These are phyloP conservation scores for Polyploca ridens DNA, from an alignment of 2,888 invertebrate species.

Conservation along the genomic window DNA sequence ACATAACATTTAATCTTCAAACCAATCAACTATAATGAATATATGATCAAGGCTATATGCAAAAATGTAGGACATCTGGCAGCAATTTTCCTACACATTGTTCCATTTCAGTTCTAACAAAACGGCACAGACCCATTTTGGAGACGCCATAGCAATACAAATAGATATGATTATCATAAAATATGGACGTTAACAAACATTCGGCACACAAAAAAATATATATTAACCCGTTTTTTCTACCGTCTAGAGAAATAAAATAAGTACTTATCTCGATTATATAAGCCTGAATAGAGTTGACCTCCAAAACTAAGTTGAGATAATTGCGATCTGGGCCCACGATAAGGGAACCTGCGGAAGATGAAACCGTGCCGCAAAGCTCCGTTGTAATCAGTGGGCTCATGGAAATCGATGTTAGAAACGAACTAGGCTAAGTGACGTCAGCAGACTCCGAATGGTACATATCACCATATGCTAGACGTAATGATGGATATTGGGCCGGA, in stretches of 20 bases:
- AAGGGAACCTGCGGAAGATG: constrained; percentile 41
- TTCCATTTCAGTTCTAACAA: neutral
- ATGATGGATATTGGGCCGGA: constrained; percentile 32
- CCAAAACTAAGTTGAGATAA: constrained; percentile 26
- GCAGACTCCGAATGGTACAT: constrained; percentile 32
- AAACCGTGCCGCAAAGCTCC: constrained; percentile 36
- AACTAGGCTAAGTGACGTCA: constrained; percentile 39
- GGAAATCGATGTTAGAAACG: constrained; percentile 43
- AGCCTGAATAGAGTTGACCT: constrained; percentile 16
- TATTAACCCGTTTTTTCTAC: neutral
- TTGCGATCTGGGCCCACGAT: constrained; percentile 36
- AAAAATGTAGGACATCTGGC: neutral
- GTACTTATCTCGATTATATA: constrained; percentile 22
- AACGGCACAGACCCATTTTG: neutral
- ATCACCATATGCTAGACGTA: constrained; percentile 21
- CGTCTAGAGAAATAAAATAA: constrained; percentile 16
- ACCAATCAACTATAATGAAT: neutral
- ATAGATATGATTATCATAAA: constrained; percentile 12
- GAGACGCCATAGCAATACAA: constrained; percentile 1
- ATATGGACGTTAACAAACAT: constrained; percentile 4
- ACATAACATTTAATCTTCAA: neutral
- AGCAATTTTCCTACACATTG: neutral
- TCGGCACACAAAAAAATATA: neutral
- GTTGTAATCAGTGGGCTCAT: constrained; percentile 44
- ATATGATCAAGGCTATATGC: neutral